Conservation (phyloP, 2,113 vertebrate genomes). For the Callopanchax toddi region DNA sequence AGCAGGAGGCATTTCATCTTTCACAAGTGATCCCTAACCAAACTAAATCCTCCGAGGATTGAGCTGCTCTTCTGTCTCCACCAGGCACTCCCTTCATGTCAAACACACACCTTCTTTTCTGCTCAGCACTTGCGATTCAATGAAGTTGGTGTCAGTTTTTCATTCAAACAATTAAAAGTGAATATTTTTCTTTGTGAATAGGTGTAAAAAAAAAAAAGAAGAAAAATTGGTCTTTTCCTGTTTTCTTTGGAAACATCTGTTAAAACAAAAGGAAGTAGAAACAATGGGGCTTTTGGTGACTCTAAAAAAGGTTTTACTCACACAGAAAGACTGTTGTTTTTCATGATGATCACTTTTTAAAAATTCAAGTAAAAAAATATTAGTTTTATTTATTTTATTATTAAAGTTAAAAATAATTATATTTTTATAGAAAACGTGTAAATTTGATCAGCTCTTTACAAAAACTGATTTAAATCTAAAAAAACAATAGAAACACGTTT, state of each 20-base stretch:
- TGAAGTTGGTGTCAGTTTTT: too few species aligned
- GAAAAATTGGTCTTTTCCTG: not conserved
- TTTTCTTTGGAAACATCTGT: not conserved
- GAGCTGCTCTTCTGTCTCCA: not conserved
- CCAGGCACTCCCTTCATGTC: constrained; percentile 26
- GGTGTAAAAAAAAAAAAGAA: too few species aligned
- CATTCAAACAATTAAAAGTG: too few species aligned
- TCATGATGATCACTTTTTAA: not conserved
- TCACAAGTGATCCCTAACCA: not conserved
- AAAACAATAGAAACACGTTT: too few species aligned
- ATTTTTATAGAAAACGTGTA: too few species aligned
- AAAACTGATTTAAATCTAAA: too few species aligned
- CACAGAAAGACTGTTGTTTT: not conserved
- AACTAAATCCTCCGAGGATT: constrained; percentile 1
- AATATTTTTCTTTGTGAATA: too few species aligned
- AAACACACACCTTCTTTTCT: not conserved
- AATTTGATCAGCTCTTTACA: too few species aligned
- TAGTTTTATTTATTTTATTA: too few species aligned
- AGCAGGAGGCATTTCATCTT: constrained; percentile 3
- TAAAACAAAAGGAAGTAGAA: not conserved
- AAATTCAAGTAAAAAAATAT: too few species aligned
- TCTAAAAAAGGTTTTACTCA: not conserved
- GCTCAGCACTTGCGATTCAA: not conserved
- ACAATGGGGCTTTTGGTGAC: constrained; percentile 1
- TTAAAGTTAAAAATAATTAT: too few species aligned